phyloP scores from a whole-genome alignment of 2,888 invertebrate species.

The Apomyelois bistriatella region DNA sequence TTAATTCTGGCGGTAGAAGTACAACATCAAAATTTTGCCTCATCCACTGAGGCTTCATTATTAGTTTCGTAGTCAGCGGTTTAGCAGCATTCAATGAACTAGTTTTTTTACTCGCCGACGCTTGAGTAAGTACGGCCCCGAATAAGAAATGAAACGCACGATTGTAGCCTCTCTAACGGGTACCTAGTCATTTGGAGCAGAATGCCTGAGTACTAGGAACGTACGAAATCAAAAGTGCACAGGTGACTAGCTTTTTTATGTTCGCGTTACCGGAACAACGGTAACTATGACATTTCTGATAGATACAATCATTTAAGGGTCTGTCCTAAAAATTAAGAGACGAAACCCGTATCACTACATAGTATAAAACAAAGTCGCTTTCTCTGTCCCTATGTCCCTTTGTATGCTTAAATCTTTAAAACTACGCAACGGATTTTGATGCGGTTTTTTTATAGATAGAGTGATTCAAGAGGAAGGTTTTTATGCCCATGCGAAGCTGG shows the following conservation, averaged over 20 bases:
- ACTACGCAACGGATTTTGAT: no score
- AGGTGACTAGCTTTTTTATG: slow-evolving; percentile 37
- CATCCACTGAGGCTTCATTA: slow-evolving; percentile 16
- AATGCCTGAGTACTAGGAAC: slow-evolving; percentile 38
- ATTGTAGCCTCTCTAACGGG: slow-evolving; percentile 43
- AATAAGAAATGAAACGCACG: slow-evolving; percentile 41
- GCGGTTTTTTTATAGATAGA: no score
- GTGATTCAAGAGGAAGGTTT: no score
- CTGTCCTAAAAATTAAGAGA: no score
- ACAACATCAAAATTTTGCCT: slow-evolving; percentile 11
- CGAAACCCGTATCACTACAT: no score
- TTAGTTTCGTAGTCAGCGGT: slow-evolving; percentile 23
- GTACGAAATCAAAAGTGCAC: slow-evolving; percentile 59
- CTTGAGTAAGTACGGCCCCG: slow-evolving; percentile 50
- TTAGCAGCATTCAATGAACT: slow-evolving; percentile 47
- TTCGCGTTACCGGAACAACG: slow-evolving; percentile 17
- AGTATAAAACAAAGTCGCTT: no score
- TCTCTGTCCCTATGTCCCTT: no score
- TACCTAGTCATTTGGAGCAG: slow-evolving; percentile 40
- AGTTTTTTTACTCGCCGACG: slow-evolving; percentile 45
- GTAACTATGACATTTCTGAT: slow-evolving; percentile 13
- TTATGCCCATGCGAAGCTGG: no score
- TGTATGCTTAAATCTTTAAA: no score
- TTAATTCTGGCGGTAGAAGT: no score
- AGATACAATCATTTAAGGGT: neutral